Conservation (phyloP, 2,113 vertebrate species). For the Sisor rabdophorus region DNA sequence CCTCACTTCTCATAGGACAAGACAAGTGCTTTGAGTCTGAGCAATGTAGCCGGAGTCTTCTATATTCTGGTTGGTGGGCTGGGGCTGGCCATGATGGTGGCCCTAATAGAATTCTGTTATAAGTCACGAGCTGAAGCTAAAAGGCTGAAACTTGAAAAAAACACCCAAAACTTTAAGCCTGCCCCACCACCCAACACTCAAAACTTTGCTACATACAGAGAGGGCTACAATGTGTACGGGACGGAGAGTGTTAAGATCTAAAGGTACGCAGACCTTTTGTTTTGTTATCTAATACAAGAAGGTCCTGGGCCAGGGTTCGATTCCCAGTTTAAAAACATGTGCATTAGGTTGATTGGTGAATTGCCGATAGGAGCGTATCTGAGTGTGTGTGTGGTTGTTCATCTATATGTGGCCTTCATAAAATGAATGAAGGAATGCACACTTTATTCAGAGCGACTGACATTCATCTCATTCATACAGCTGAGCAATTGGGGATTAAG, state of each 20-base stretch:
- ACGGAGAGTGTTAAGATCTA: slow-evolving; percentile 99
- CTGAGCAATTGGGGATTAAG: too few relatives aligned
- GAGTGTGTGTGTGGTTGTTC: too few relatives aligned
- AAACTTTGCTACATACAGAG: slow-evolving; percentile 99
- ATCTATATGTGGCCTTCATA: too few relatives aligned
- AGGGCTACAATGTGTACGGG: slow-evolving; percentile 99
- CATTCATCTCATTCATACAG: too few relatives aligned
- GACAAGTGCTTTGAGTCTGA: slow-evolving; percentile 98
- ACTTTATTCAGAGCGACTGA: too few relatives aligned
- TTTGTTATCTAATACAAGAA: too few relatives aligned
- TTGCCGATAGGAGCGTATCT: too few relatives aligned
- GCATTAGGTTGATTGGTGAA: too few relatives aligned
- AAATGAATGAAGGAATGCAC: too few relatives aligned
- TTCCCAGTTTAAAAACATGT: too few relatives aligned
- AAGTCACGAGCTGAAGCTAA: slow-evolving; percentile 98
- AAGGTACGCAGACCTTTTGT: slow-evolving; percentile 76
- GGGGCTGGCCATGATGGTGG: slow-evolving; percentile 99
- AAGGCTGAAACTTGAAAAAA: slow-evolving; percentile 99
- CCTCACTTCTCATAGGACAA: slow-evolving; percentile 97
- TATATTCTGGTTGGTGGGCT: slow-evolving; percentile 99
- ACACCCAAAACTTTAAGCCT: slow-evolving; percentile 98
- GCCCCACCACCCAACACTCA: slow-evolving; percentile 94
- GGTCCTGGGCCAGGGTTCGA: too few relatives aligned
- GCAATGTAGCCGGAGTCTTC: slow-evolving; percentile 99
- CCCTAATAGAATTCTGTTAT: slow-evolving; percentile 99